Conservation (phyloP, 1,140 invertebrate genomes). For the Tyrophagus putrescentiae region DNA sequence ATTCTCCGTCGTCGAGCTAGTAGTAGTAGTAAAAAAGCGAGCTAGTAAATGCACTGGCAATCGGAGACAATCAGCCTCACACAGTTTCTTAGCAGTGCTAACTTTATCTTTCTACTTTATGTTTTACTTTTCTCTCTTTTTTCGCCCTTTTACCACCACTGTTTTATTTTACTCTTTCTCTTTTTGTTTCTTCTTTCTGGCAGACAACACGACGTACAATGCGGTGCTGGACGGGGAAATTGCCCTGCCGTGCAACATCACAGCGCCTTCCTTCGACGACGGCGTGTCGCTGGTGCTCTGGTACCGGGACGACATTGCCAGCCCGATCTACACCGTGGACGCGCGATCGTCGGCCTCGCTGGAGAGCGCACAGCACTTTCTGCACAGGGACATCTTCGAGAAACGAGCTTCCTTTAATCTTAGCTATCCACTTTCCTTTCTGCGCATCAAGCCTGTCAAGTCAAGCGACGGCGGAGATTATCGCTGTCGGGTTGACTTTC, state of each 20-base stretch:
- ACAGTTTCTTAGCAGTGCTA: too few species aligned
- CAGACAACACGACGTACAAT: slow-evolving; percentile 28
- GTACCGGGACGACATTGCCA: slow-evolving; percentile 63
- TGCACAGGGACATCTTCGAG: slow-evolving; percentile 20
- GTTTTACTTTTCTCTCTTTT: neutral
- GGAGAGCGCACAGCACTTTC: slow-evolving; percentile 24
- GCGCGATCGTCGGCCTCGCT: slow-evolving; percentile 18
- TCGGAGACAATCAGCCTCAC: too few species aligned
- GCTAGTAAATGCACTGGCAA: too few species aligned
- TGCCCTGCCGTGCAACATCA: slow-evolving; percentile 66
- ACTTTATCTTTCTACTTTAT: neutral
- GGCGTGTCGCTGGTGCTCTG: slow-evolving; percentile 75
- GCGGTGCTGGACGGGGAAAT: slow-evolving; percentile 53
- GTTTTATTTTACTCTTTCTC: neutral
- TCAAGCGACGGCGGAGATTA: slow-evolving; percentile 69
- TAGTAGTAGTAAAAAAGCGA: too few species aligned
- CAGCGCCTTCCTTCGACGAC: slow-evolving; percentile 52
- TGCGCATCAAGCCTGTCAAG: slow-evolving; percentile 59
- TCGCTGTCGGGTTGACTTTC: slow-evolving; percentile 71
- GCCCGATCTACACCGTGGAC: slow-evolving; percentile 58
- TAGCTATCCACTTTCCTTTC: slow-evolving; percentile 35
- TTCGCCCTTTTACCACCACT: neutral
- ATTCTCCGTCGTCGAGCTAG: too few species aligned
- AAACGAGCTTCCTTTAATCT: slow-evolving; percentile 24
- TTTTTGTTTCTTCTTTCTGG: neutral